Percentiles rank a stretch among this genome's conserved stretches.
These are phyloP conservation scores for Telmatochromis sp. DNA, from an alignment of 2,113 vertebrate species.

Conservation along the genomic window DNA sequence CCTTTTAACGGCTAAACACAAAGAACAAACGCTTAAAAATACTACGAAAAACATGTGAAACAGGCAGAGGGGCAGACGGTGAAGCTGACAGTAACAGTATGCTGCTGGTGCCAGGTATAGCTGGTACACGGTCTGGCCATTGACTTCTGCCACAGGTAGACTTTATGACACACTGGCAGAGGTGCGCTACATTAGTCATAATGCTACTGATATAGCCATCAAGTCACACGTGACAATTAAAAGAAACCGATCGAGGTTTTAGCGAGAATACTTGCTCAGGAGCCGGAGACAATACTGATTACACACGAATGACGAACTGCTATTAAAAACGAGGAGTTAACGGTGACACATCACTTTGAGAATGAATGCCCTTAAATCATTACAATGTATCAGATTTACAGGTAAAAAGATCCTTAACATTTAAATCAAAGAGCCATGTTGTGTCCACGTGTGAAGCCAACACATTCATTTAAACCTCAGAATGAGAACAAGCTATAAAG, in stretches of 20 bases:
- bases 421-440: slow-evolving; percentile 19
- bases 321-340: slow-evolving; percentile 9
- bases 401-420: slow-evolving; percentile 14
- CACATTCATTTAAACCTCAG: slow-evolving; percentile 6
- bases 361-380: slow-evolving; percentile 56
- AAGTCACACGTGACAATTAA: slow-evolving; percentile 11
- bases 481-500: slow-evolving; percentile 13
- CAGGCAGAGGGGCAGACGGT: background rate
- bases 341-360: slow-evolving; percentile 31
- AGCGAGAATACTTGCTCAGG: slow-evolving; percentile 49
- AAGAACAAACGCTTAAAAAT: background rate
- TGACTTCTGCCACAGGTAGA: background rate
- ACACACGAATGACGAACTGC: slow-evolving; percentile 38
- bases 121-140: slow-evolving; percentile 42
- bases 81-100: slow-evolving; percentile 11
- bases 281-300: slow-evolving; percentile 52
- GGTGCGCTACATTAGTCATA: slow-evolving; percentile 59
- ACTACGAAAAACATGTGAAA: background rate
- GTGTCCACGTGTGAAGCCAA: slow-evolving; percentile 14
- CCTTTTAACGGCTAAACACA: background rate
- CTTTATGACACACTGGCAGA: slow-evolving; percentile 37
- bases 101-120: slow-evolving; percentile 51
- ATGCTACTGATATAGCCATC: slow-evolving; percentile 50
- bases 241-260: slow-evolving; percentile 10
- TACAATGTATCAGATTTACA: slow-evolving; percentile 47